phyloP scores from a whole-genome alignment of 2,797 vertebrate species.

The Margarornis squamiger region DNA sequence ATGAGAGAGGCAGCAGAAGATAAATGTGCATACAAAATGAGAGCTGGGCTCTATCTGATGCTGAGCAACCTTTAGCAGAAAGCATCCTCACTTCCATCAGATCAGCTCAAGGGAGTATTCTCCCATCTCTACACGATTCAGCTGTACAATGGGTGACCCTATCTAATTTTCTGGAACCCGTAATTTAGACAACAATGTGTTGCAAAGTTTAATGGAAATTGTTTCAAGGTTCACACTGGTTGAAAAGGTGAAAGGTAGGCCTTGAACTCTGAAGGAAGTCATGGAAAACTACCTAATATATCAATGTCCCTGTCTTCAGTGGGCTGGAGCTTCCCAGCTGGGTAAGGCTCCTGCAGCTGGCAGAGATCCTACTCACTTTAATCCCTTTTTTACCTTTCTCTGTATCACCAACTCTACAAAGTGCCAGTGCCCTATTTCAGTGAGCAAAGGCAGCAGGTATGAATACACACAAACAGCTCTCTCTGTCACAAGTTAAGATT shows the following conservation, averaged over 20 bases:
- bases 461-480: background rate
- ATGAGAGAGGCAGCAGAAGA: constrained; percentile 29
- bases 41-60: background rate
- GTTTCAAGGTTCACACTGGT: background rate
- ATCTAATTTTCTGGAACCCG: background rate
- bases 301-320: background rate
- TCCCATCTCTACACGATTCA: background rate
- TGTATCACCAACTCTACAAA: background rate
- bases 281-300: background rate
- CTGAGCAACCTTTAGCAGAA: background rate
- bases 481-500: background rate
- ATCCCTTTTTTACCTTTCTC: background rate
- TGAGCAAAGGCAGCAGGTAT: background rate
- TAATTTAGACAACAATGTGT: background rate
- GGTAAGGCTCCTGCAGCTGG: background rate
- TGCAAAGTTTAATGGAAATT: background rate
- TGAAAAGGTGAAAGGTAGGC: background rate
- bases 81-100: background rate
- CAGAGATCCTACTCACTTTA: background rate
- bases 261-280: background rate
- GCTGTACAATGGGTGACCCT: background rate
- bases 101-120: background rate
- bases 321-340: background rate
- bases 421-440: background rate
- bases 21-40: constrained; percentile 20